Percentiles rank a stretch among this genome's conserved stretches.
These are phyloP conservation scores for Mus pahari DNA, from an alignment of 2,113 vertebrate genomes.

Conservation along the genomic window DNA sequence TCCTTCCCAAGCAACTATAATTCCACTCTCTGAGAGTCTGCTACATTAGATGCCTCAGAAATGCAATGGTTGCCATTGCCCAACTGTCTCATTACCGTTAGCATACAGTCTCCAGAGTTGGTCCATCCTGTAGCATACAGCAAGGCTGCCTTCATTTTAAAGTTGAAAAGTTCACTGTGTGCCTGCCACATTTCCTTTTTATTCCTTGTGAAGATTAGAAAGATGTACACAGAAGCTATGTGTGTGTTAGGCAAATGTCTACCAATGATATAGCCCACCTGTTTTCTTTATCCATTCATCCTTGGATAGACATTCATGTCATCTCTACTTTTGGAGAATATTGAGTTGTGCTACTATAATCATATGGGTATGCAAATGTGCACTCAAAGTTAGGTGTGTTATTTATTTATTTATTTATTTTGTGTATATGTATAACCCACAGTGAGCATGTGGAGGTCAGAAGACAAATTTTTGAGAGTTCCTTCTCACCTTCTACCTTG, in stretches of 20 bases:
- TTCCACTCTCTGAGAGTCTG: too few species aligned
- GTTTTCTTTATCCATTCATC: not conserved
- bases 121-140: not conserved
- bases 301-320: not conserved
- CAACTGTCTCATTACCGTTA: too few species aligned
- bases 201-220: not conserved
- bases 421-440: not conserved
- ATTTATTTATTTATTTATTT: not conserved
- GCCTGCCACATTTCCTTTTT: not conserved
- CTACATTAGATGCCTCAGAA: too few species aligned
- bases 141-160: not conserved
- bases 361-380: not conserved
- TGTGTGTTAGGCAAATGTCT: not conserved
- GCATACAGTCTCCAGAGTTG: not conserved
- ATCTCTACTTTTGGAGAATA: not conserved
- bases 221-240: not conserved
- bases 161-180: not conserved
- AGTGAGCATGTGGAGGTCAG: not conserved
- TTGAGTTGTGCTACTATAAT: not conserved
- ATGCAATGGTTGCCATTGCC: not conserved
- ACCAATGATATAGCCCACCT: not conserved
- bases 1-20: not conserved
- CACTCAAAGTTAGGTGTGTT: not conserved
- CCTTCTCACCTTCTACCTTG: not conserved
- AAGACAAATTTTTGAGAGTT: not conserved